Percentiles rank a stretch among this genome's conserved stretches.
Evolutionary conservation across 2,113 vertebrate species (phyloP).

Genomic region (Neolamprologus caudopunctatus): DNA sequence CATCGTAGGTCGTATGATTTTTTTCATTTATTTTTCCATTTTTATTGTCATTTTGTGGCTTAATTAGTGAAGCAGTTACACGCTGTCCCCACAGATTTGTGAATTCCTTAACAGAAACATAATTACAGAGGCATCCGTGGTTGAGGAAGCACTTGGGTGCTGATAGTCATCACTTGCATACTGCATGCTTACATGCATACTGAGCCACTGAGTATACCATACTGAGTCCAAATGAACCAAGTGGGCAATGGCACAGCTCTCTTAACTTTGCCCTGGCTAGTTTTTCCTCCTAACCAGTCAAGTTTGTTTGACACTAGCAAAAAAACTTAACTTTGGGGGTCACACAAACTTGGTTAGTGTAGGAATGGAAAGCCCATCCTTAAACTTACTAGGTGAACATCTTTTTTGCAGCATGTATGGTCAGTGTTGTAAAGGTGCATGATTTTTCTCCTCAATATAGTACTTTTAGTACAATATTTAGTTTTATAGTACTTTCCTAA

Average conservation of each 20-base stretch:
- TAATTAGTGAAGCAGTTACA: background rate
- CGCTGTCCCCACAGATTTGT: background rate
- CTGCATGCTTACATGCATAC: background rate
- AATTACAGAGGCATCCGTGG: too few relatives aligned
- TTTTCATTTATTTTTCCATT: background rate
- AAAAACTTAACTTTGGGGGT: background rate
- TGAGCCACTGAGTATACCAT: background rate
- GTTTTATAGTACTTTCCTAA: background rate
- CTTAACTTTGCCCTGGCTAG: background rate
- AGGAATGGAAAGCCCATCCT: background rate
- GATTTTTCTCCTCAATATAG: background rate
- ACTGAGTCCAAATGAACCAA: background rate
- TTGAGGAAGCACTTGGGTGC: background rate
- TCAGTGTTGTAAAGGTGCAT: background rate
- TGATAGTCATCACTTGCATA: background rate
- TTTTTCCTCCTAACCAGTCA: background rate
- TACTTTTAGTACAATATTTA: background rate
- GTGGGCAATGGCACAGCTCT: background rate
- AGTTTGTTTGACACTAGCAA: background rate
- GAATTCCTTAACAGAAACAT: background rate
- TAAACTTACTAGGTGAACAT: background rate
- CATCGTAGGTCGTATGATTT: rapidly evolving
- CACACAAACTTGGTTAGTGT: too few relatives aligned
- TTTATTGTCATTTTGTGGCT: background rate
- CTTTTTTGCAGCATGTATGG: background rate